Evolutionary conservation across 1,140 invertebrate genomes (phyloP).

Genomic region (Cecropterus lyciades): DNA sequence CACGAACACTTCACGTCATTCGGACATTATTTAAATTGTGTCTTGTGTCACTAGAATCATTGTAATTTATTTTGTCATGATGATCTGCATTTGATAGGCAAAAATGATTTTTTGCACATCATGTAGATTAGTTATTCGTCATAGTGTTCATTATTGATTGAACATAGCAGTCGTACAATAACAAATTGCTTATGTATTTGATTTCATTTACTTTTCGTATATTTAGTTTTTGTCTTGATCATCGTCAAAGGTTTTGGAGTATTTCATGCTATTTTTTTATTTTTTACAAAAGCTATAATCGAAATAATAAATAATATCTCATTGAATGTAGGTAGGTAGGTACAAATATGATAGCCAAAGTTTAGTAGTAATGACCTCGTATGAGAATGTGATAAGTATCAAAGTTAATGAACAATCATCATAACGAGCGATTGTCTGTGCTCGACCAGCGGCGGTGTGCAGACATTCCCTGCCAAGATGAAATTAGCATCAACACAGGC

Average conservation of each 20-base stretch:
- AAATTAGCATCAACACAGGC: constrained; percentile 64
- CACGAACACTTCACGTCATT: constrained; percentile 13
- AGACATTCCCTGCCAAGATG: constrained; percentile 61
- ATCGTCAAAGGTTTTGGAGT: too few relatives aligned
- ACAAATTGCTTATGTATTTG: too few relatives aligned
- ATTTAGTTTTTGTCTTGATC: too few relatives aligned
- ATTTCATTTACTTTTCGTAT: too few relatives aligned
- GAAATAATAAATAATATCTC: too few relatives aligned
- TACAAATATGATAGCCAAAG: not conserved
- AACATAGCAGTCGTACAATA: not conserved
- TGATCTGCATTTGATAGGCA: not conserved
- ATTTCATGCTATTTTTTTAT: too few relatives aligned
- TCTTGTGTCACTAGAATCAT: constrained; percentile 26
- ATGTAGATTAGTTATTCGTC: not conserved
- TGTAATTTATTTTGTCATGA: constrained; percentile 5
- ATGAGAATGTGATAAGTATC: not conserved
- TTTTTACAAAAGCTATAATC: too few relatives aligned
- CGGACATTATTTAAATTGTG: constrained; percentile 10
- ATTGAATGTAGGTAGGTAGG: not conserved
- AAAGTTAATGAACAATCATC: constrained; percentile 23
- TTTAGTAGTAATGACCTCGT: not conserved
- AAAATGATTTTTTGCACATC: too few relatives aligned
- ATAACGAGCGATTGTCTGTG: constrained; percentile 31
- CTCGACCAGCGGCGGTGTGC: constrained; percentile 28
- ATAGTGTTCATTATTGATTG: not conserved